Evolutionary conservation across 2,888 invertebrate species (phyloP).

Genomic region (Gastracanthus pulcherrimus): DNA sequence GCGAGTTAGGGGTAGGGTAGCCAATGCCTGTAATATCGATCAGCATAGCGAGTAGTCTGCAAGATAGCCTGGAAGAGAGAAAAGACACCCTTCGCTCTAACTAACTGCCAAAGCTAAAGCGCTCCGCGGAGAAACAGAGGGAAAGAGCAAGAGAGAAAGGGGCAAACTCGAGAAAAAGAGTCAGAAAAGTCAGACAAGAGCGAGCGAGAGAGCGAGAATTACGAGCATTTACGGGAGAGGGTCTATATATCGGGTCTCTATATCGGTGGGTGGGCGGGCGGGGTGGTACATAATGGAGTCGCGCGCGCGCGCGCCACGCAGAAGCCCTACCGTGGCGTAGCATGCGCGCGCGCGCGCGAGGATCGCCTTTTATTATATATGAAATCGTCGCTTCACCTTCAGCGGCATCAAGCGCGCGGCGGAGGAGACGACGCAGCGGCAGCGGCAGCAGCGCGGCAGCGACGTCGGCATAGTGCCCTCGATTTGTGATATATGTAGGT

Average conservation of each 20-base stretch:
- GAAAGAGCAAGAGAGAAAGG: neutral
- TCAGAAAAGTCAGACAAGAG: neutral
- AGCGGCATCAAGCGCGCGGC: no score
- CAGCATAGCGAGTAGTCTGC: slow-evolving; percentile 53
- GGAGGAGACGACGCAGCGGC: no score
- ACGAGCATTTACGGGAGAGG: no score
- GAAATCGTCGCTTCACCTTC: slow-evolving; percentile 36
- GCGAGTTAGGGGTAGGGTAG: slow-evolving; percentile 48
- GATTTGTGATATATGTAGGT: slow-evolving; percentile 61
- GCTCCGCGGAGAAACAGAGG: neutral
- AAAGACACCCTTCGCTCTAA: slow-evolving; percentile 53
- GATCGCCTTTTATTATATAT: slow-evolving; percentile 31
- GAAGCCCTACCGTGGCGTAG: no score
- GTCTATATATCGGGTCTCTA: no score
- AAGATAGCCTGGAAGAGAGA: slow-evolving; percentile 44
- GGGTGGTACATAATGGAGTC: neutral
- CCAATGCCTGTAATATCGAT: slow-evolving; percentile 59
- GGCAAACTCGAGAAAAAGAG: neutral
- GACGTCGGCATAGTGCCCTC: slow-evolving; percentile 59
- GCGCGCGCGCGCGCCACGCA: no score
- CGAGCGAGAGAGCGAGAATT: no score
- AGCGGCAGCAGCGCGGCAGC: slow-evolving; percentile 21
- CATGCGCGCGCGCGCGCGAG: neutral
- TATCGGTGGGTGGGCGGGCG: no score
- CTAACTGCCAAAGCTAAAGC: slow-evolving; percentile 38